Base-by-base conservation (phyloP, 2,797 vertebrate species). In the Gallirallus australis region DNA sequence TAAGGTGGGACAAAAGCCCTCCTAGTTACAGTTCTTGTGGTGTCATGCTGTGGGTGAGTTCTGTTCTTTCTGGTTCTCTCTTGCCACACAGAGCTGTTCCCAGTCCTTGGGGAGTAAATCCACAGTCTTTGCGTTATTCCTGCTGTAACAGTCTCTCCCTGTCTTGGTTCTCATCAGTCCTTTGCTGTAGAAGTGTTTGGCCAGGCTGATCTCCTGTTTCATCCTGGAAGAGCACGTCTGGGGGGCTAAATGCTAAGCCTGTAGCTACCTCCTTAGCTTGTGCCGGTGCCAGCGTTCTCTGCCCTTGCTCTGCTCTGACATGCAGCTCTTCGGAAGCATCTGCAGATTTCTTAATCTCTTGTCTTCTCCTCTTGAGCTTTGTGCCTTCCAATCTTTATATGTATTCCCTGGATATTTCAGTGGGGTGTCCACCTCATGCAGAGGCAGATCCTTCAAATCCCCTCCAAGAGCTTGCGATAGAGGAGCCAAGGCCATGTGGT, bases 1-100 rank as follows among this genome's bases (percentile, higher is more conserved):
- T 15, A 59, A 93, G 80, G 72, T 63, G 59, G 47, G 47, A 48
- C 11, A 47, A 16, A 63, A 65, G 21, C 35, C 82, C 39, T 39
- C 19, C n/a, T 3, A 39, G n/a, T 33, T 31, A 5, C 82, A 30
- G 28, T 73, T 83, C 15, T 56, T 28, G 1, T 3, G 63, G 33
- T 33, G 50, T 40, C 16, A 2, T 1, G 0, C n/a, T 24, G 5
- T 3, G 28, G 40, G 23, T 30, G 40, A 48, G 47, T 72, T 12
- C 2, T 69, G 19, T 18, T 57, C 35, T 28, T 28, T 65, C 33
- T 25, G 15, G 21, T 18, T 57, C n/a, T 28, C 31, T 65, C 33
- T 25, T 17, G 21, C 8, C 31, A 35, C 40, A n/a, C 63, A 25
- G 35, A 3, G 56, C 60, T 60, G 16, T 59, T 86, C 47, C 66